Percentiles rank a stretch among this genome's conserved stretches.
These are phyloP conservation scores for Drosophila sturtevanti DNA, from an alignment of 1,140 invertebrate species.

Conservation along the genomic window DNA sequence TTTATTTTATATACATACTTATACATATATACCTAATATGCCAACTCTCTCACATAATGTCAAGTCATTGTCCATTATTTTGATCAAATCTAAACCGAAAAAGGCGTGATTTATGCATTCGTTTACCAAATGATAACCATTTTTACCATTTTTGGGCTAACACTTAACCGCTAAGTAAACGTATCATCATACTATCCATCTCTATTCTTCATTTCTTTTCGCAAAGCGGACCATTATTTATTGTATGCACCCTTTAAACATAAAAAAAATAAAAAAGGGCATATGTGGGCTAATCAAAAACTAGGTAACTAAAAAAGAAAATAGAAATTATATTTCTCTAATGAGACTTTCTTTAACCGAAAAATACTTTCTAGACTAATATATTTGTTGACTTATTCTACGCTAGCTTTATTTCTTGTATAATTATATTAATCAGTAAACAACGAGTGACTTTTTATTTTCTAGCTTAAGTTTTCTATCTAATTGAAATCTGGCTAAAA, in stretches of 20 bases:
- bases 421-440: too few species aligned
- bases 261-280: too few species aligned
- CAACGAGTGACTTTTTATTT: too few species aligned
- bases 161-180: conserved; percentile 5
- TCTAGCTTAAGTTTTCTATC: too few species aligned
- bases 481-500: too few species aligned
- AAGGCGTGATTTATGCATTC: conserved; percentile 14
- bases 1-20: conserved; percentile 7
- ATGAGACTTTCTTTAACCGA: too few species aligned
- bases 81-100: not conserved
- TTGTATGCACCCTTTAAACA: not conserved
- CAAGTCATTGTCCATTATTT: not conserved
- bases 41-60: not conserved
- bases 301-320: too few species aligned
- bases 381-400: too few species aligned
- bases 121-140: not conserved
- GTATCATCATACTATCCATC: not conserved
- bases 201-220: not conserved
- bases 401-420: too few species aligned
- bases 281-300: too few species aligned
- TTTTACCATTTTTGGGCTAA: not conserved
- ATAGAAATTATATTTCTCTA: too few species aligned
- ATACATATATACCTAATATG: not conserved
- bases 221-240: not conserved
- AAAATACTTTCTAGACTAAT: too few species aligned